phyloP scores from a whole-genome alignment of 2,888 invertebrate genomes.

The Hypercompe scribonia region DNA sequence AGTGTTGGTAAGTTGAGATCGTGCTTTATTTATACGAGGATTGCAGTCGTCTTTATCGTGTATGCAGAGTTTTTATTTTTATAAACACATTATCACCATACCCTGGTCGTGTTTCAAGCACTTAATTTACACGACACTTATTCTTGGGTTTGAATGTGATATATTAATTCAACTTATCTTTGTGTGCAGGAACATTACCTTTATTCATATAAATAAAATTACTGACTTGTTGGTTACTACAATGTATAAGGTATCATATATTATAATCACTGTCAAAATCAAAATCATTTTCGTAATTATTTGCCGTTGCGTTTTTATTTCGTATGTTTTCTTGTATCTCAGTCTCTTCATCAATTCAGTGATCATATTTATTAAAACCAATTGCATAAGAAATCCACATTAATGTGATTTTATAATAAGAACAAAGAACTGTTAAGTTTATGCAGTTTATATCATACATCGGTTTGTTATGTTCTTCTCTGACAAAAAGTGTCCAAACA shows the following conservation, averaged over 20 bases:
- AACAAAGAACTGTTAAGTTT: conserved; percentile 36
- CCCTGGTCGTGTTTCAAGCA: conserved; percentile 60
- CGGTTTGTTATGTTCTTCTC: conserved; percentile 34
- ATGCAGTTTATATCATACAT: conserved; percentile 31
- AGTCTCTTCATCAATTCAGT: conserved; percentile 45
- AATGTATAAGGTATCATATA: too few species aligned
- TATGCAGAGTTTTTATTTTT: conserved; percentile 57
- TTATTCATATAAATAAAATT: neutral
- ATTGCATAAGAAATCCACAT: conserved; percentile 45
- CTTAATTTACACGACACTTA: conserved; percentile 55
- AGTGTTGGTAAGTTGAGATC: conserved; percentile 74
- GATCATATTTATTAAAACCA: conserved; percentile 30
- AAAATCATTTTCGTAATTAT: conserved; percentile 24
- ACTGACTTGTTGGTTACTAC: neutral
- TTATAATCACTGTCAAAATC: conserved; percentile 5
- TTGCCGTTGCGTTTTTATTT: neutral
- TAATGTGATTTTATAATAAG: conserved; percentile 45
- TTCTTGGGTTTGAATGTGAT: conserved; percentile 42
- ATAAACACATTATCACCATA: conserved; percentile 55
- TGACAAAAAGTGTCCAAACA: conserved; percentile 9
- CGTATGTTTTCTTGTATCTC: conserved; percentile 26
- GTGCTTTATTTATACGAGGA: conserved; percentile 72
- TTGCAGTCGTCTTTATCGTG: conserved; percentile 64
- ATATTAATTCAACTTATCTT: conserved; percentile 3
- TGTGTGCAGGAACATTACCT: neutral